phyloP scores from a whole-genome alignment of 2,888 invertebrate genomes.

The Yponomeuta malinellus region DNA sequence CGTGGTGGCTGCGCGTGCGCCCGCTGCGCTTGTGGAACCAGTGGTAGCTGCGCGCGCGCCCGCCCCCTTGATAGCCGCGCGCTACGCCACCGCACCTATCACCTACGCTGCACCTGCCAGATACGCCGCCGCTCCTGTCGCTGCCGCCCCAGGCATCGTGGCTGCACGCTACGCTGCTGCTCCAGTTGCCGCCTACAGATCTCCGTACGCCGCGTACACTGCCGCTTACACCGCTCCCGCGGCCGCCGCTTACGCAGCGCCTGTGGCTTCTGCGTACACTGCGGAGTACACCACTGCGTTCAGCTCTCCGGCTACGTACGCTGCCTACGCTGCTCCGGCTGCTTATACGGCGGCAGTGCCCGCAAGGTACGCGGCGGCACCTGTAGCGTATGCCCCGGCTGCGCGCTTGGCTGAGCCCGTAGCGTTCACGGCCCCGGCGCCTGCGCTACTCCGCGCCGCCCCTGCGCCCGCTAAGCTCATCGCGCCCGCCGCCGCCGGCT shows the following conservation, averaged over 20 bases:
- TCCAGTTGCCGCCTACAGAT: constrained; percentile 17
- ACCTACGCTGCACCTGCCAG: constrained; percentile 32
- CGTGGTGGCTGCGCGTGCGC: constrained; percentile 39
- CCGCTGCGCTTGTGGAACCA: constrained; percentile 30
- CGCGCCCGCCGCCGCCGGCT: constrained; percentile 60
- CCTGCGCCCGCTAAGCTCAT: constrained; percentile 78
- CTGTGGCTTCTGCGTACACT: constrained; percentile 14
- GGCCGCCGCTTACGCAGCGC: constrained; percentile 30
- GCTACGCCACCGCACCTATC: constrained; percentile 18
- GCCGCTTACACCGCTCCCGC: constrained; percentile 19
- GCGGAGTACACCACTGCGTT: constrained; percentile 21
- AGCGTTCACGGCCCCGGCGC: constrained; percentile 6
- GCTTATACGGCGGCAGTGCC: constrained; percentile 48
- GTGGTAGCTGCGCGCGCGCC: constrained; percentile 34
- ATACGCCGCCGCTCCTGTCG: constrained; percentile 25
- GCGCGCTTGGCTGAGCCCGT: constrained; percentile 69
- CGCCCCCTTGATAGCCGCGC: constrained; percentile 58
- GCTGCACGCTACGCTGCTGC: constrained; percentile 28
- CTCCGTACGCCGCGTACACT: constrained; percentile 17
- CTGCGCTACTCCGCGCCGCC: constrained; percentile 32
- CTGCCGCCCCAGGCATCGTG: constrained; percentile 28
- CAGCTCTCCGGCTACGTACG: constrained; percentile 79
- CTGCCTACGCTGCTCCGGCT: constrained; percentile 76
- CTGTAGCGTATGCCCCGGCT: constrained; percentile 22
- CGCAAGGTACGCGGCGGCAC: constrained; percentile 18